A percentile compares a stretch with the other conserved stretches of the same genome.
Evolutionary conservation across 2,113 vertebrate species (phyloP).

Genomic region (human): GRCh38 chr11:90183001-90183500

Average conservation of each 20-base stretch:
- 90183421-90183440: not conserved
- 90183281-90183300: not conserved
- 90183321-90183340: not conserved
- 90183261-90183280: not conserved
- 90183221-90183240: not conserved
- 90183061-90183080: not conserved
- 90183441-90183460: not conserved
- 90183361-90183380: not conserved
- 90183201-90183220: not conserved
- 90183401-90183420: not conserved
- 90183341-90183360: not conserved
- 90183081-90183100: not conserved
- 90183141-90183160: not conserved
- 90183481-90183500: not conserved
- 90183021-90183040: not conserved
- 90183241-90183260: not conserved
- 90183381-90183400: not conserved
- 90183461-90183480: not conserved
- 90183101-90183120: not conserved
- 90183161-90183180: not conserved
- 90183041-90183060: not conserved
- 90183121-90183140: not conserved
- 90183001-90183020: slow-evolving; percentile 92
- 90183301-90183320: not conserved
- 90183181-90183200: not conserved